Percentiles rank a stretch among this genome's conserved stretches.
These are phyloP conservation scores for Dasyurus viverrinus DNA, from an alignment of 2,113 vertebrate species.

Conservation along the genomic window DNA sequence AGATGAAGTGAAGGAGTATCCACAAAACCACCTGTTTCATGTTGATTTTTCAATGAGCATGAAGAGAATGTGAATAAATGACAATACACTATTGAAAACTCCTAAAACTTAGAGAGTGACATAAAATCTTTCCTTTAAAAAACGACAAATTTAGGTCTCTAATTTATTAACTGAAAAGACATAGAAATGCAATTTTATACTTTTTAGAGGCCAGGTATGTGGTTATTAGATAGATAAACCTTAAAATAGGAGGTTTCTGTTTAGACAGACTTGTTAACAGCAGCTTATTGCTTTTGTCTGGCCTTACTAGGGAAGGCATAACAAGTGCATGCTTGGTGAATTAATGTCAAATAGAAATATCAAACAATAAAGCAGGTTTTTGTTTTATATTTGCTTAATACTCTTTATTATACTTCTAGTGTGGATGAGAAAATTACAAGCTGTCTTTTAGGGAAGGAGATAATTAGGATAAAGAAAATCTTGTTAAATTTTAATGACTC, in stretches of 20 bases:
- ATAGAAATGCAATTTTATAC: conserved; percentile 34
- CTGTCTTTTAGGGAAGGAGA: conserved; percentile 34
- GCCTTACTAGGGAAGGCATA: conserved; percentile 10
- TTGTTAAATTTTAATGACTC: conserved; percentile 48
- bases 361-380: neutral
- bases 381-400: conserved; percentile 42
- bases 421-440: conserved; percentile 24
- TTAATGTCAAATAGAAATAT: neutral
- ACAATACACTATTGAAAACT: neutral
- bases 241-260: conserved; percentile 18
- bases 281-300: neutral
- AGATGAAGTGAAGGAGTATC: neutral
- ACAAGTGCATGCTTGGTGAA: neutral
- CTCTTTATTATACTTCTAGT: conserved; percentile 35
- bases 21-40: conserved; percentile 5
- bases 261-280: neutral
- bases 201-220: conserved; percentile 30
- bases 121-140: conserved; percentile 52
- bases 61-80: conserved; percentile 43
- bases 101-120: conserved; percentile 31
- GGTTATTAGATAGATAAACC: neutral
- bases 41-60: neutral
- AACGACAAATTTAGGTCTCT: conserved; percentile 17
- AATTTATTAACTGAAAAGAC: neutral
- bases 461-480: conserved; percentile 39